A percentile compares a stretch with the other conserved stretches of the same genome.
Evolutionary conservation across 2,888 invertebrate genomes (phyloP).

Genomic region (Tenthredo mesomela): DNA sequence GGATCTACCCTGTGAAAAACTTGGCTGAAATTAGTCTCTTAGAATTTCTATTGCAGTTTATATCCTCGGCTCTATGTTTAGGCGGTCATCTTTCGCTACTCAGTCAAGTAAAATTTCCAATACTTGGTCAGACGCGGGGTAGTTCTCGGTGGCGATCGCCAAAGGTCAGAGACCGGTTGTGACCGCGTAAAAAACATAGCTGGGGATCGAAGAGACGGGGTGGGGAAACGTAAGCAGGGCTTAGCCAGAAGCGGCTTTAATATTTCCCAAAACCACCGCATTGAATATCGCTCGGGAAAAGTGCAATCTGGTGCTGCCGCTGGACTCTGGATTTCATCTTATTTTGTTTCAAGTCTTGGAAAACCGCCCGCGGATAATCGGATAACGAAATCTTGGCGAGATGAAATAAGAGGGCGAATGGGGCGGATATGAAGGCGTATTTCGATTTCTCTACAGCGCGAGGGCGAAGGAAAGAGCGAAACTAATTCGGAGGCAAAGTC

Average conservation of each 20-base stretch:
- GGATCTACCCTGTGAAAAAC: background rate
- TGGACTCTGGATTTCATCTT: constrained; percentile 2
- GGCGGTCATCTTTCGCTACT: constrained; percentile 31
- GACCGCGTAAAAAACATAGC: constrained; percentile 8
- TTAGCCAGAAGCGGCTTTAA: constrained; percentile 53
- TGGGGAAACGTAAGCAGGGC: constrained; percentile 40
- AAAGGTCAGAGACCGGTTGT: constrained; percentile 26
- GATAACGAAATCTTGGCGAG: constrained; percentile 3
- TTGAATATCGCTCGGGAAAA: constrained; percentile 42
- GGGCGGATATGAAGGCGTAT: background rate
- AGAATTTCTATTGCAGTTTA: background rate
- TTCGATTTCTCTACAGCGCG: background rate
- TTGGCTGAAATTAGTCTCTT: background rate
- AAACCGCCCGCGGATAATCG: constrained; percentile 15
- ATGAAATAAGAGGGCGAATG: background rate
- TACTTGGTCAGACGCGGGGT: constrained; percentile 55
- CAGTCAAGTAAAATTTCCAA: constrained; percentile 53
- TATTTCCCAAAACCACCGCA: constrained; percentile 48
- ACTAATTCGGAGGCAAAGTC: constrained; percentile 3
- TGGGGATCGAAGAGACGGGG: constrained; percentile 14
- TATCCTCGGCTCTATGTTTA: background rate
- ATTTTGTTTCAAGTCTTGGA: constrained; percentile 37
- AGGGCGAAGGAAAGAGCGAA: background rate
- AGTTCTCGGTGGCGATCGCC: background rate
- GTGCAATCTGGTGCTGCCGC: constrained; percentile 11